phyloP scores from a whole-genome alignment of 2,113 vertebrate species.

The Ursus arctos region DNA sequence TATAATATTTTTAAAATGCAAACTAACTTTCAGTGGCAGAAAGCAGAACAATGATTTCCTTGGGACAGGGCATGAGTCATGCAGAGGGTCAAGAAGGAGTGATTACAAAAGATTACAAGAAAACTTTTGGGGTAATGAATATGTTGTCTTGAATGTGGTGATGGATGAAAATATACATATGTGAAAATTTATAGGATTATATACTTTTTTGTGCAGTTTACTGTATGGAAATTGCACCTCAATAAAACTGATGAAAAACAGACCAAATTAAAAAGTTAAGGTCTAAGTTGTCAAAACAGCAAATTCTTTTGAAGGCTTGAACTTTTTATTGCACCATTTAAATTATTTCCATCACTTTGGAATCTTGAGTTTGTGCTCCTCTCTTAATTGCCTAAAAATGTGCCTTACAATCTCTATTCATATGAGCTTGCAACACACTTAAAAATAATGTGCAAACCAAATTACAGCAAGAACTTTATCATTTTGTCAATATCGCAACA shows the following conservation, averaged over 20 bases:
- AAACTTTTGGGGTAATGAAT: not conserved
- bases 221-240: not conserved
- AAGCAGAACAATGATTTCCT: not conserved
- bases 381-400: constrained; percentile 61
- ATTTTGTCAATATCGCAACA: constrained; percentile 61
- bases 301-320: not conserved
- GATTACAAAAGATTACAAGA: not conserved
- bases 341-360: constrained; percentile 30
- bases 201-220: not conserved
- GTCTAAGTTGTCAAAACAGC: not conserved
- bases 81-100: rapidly evolving
- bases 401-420: constrained; percentile 43
- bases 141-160: not conserved
- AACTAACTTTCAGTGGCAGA: not conserved
- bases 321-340: constrained; percentile 44
- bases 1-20: not conserved
- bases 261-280: not conserved
- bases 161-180: not conserved
- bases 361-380: not conserved
- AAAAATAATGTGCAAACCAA: constrained; percentile 70
- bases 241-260: not conserved
- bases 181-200: not conserved
- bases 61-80: rapidly evolving
- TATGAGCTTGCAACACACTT: constrained; percentile 28
- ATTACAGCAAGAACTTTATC: constrained; percentile 51